These are phyloP conservation scores for Pogonomyrmex barbatus DNA, from an alignment of 1,140 invertebrate species.

Conservation along the genomic window DNA sequence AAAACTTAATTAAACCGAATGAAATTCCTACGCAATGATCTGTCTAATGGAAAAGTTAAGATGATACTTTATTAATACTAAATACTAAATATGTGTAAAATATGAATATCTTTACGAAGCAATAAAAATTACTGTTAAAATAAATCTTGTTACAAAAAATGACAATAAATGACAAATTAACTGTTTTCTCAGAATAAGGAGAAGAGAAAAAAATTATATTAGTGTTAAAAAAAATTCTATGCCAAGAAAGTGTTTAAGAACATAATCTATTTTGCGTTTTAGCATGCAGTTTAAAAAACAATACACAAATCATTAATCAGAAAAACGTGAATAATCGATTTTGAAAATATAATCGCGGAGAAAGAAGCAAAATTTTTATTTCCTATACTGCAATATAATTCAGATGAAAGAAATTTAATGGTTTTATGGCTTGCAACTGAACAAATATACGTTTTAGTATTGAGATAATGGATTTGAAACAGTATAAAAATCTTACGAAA, in stretches of 20 bases:
- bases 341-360: background rate
- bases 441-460: background rate
- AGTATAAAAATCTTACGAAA: conserved; percentile 1
- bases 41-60: conserved; percentile 17
- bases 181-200: background rate
- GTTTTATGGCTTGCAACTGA: background rate
- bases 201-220: background rate
- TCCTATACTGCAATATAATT: background rate
- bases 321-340: background rate
- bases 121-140: background rate
- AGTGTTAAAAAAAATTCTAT: background rate
- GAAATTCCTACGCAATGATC: background rate
- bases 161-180: background rate
- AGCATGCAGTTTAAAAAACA: background rate
- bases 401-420: background rate
- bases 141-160: background rate
- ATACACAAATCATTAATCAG: background rate
- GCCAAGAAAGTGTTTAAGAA: background rate
- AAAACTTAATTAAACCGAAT: background rate
- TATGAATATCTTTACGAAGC: background rate
- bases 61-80: conserved; percentile 8
- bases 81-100: background rate
- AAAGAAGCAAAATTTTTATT: background rate
- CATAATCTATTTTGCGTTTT: conserved; percentile 2
- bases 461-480: background rate